Base-by-base conservation (phyloP, 2,113 vertebrate species). In the Eira barbara region DNA sequence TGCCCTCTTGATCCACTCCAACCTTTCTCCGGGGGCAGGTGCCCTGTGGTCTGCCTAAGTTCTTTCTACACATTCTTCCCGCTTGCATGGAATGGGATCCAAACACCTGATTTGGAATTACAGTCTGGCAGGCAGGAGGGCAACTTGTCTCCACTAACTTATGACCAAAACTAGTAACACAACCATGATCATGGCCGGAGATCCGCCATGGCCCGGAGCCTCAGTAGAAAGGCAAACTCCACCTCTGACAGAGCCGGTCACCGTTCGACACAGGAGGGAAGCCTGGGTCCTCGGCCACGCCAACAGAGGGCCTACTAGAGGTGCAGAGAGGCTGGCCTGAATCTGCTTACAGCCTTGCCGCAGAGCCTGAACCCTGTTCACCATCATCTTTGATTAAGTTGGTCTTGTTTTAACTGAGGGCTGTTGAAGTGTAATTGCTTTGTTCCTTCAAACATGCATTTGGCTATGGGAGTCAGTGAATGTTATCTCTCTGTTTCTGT, bases 111-210 rank as follows among this genome's bases (percentile, higher is more conserved):
- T 59, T 21, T 7, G 29, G 34, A 65, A 57, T 73, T 42, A 67
- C 3, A 36, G 39, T 17, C 49, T 79, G 34, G 47, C 55, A 73
- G 52, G 23, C 8, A 36, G 45, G 27, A 59, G 67, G 61, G 25
- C 39, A 17, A n/a, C 20, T 82, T 39, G 73, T 96, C n/a, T 95
- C 88, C 93, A 42, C 90, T 96, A 42, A 94, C 11, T 92, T 90
- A 34, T 69, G 95, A 93, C 96, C 97, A 96, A 98, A 98, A 84
- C 63, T 81, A 79, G 78, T 61, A 67, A 21, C 79, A 49, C 47
- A 69, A 47, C 83, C 61, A 67, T 63, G 71, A 88, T 31, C 65
- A 55, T 20, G 36, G 73, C 1, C 91, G 63, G 57, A 94, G 21
- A 89, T n/a, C 63, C 49, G 34, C 61, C 1, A 4, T 52, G 52